Evolutionary conservation across 2,888 invertebrate species (phyloP).

Genomic region (Stenchaetothrips biformis): DNA sequence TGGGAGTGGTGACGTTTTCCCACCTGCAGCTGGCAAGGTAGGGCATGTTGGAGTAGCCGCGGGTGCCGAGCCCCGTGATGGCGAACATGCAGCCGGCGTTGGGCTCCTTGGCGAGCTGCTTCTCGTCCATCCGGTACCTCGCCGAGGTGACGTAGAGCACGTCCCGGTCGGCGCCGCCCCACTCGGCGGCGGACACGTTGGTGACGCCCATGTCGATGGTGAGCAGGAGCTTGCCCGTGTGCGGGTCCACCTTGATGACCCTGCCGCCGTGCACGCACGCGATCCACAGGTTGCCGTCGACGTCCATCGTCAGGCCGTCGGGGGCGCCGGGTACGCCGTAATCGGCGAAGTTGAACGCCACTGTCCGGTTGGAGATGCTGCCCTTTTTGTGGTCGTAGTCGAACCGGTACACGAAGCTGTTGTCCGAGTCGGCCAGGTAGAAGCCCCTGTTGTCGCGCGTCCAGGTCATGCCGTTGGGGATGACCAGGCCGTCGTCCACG

Average conservation of each 20-base stretch:
- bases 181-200: slow-evolving; percentile 2
- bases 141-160: neutral
- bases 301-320: neutral
- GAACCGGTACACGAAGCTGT: neutral
- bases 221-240: neutral
- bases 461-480: slow-evolving; percentile 8
- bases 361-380: neutral
- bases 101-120: neutral
- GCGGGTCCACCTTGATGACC: slow-evolving; percentile 8
- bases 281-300: slow-evolving; percentile 13
- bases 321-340: neutral
- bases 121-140: neutral
- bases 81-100: neutral
- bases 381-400: neutral
- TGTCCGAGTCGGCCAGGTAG: neutral
- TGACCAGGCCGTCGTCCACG: neutral
- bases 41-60: neutral
- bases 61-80: slow-evolving; percentile 3
- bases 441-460: neutral
- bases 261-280: slow-evolving; percentile 9
- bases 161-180: neutral
- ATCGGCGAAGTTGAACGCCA: neutral
- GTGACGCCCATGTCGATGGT: neutral
- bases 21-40: neutral
- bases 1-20: no score